These are phyloP conservation scores for Phylloscopus whistleri DNA, from an alignment of 2,113 vertebrate species.

Conservation along the genomic window DNA sequence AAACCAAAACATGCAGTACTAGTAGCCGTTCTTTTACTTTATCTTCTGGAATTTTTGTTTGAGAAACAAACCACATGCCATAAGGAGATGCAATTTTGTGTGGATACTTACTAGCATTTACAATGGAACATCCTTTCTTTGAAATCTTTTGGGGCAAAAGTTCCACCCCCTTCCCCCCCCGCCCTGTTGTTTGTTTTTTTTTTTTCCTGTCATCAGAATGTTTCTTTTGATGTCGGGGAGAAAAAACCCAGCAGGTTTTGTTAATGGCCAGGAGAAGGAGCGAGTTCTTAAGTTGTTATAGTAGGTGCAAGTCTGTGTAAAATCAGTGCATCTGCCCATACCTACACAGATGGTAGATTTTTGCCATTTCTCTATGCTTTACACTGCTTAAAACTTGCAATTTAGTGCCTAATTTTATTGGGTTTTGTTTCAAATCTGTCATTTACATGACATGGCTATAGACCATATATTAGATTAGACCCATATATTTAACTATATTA, in stretches of 20 bases:
- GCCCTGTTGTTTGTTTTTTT: too few species aligned
- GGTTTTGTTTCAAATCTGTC: not conserved
- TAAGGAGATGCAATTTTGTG: not conserved
- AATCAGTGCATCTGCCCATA: not conserved
- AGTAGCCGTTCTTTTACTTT: not conserved
- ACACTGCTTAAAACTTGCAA: not conserved
- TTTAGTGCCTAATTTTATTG: not conserved
- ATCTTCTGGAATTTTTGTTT: not conserved
- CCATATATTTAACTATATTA: not conserved
- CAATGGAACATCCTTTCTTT: not conserved
- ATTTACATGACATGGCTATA: not conserved
- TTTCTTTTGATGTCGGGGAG: not conserved
- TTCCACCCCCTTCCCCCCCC: rapidly evolving
- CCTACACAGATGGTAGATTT: not conserved
- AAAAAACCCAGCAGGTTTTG: not conserved
- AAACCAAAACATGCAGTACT: not conserved
- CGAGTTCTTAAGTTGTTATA: not conserved
- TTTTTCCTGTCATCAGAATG: not conserved
- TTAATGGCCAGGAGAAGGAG: not conserved
- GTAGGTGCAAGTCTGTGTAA: not conserved
- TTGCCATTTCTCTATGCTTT: not conserved
- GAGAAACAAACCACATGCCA: not conserved
- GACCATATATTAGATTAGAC: not conserved
- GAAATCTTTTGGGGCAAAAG: not conserved
- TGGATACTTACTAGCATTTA: not conserved